A percentile compares a stretch with the other conserved stretches of the same genome.
phyloP scores from a whole-genome alignment of 2,113 vertebrate species.

The Cnemophilus loriae region DNA sequence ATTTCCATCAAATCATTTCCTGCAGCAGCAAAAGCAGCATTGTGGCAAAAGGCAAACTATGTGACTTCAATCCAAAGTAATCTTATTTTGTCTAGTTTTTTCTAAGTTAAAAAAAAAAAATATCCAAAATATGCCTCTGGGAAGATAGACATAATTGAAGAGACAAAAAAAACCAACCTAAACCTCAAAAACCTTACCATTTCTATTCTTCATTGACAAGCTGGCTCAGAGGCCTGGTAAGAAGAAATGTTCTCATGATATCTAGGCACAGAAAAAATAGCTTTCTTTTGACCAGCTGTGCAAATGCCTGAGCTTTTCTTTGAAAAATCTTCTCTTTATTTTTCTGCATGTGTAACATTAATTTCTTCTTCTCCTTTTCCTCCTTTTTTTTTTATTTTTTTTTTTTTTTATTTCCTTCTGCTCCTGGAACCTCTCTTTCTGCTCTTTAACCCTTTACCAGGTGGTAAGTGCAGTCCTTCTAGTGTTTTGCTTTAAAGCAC shows the following conservation, averaged over 20 bases:
- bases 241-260: not conserved
- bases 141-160: not conserved
- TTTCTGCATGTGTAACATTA: conserved; percentile 41
- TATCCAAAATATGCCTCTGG: not conserved
- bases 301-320: conserved; percentile 3
- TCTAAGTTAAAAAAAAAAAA: not conserved
- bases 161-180: not conserved
- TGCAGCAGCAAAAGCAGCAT: not conserved
- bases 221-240: not conserved
- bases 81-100: not conserved
- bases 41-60: not conserved
- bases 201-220: not conserved
- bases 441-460: conserved; percentile 72
- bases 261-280: not conserved
- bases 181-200: not conserved
- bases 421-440: conserved; percentile 72
- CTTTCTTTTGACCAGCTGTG: not conserved
- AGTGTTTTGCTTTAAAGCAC: conserved; percentile 22
- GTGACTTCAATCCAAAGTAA: not conserved
- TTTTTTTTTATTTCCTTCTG: conserved; percentile 60
- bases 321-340: conserved; percentile 42
- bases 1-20: not conserved
- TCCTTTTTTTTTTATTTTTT: conserved; percentile 66
- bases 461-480: conserved; percentile 77
- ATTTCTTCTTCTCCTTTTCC: conserved; percentile 62